Conservation (phyloP, 2,797 vertebrate species). For the Tangara arthus region DNA sequence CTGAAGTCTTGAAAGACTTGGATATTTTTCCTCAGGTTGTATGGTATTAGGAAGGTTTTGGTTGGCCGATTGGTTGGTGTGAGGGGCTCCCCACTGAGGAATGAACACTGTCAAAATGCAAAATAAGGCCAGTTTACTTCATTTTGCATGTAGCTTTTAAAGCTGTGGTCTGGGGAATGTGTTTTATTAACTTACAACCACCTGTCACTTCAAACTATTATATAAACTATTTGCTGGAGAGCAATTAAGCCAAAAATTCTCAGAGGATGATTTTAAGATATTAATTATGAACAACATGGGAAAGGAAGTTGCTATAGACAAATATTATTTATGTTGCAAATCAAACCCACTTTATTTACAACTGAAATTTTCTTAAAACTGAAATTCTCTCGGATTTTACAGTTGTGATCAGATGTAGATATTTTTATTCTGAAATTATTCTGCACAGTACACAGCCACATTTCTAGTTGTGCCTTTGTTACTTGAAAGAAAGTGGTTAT, state of each 20-base stretch:
- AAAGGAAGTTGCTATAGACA: background rate
- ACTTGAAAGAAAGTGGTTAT: background rate
- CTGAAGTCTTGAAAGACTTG: background rate
- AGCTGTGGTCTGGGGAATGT: background rate
- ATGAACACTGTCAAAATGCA: background rate
- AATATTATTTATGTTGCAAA: background rate
- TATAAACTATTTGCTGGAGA: background rate
- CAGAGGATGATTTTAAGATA: slow-evolving; percentile 21
- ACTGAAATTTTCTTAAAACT: background rate
- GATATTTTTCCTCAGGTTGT: background rate
- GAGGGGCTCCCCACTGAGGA: background rate
- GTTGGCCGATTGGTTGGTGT: background rate
- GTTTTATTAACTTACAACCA: slow-evolving; percentile 49
- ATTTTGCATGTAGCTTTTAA: slow-evolving; percentile 45
- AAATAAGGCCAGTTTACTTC: slow-evolving; percentile 29
- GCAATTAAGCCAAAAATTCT: slow-evolving; percentile 12
- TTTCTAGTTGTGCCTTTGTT: background rate
- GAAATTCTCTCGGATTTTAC: background rate
- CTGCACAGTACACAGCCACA: background rate
- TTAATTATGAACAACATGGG: background rate
- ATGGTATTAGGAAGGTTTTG: background rate
- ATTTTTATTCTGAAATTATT: background rate
- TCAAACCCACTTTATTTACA: background rate
- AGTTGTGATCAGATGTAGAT: background rate
- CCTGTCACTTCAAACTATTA: slow-evolving; percentile 15